These are phyloP conservation scores for Etheostoma spectabile DNA, from an alignment of 2,113 vertebrate species.

Conservation along the genomic window DNA sequence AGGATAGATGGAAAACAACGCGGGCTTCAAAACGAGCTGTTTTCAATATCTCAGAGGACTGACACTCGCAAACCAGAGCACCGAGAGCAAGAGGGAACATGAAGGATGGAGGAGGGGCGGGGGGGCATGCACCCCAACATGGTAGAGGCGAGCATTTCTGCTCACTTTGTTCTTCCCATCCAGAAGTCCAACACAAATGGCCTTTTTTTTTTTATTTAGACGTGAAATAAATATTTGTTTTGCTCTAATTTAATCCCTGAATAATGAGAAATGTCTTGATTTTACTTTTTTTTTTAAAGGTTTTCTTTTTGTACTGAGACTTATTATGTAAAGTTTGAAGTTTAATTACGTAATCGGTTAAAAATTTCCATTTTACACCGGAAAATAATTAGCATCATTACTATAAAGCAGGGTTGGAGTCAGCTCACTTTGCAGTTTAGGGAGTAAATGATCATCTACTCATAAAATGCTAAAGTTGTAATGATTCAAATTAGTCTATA, in stretches of 20 bases:
- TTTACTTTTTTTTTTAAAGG: too few species aligned
- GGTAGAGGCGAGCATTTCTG: conserved; percentile 4
- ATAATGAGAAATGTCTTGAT: conserved; percentile 3
- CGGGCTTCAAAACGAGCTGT: conserved; percentile 18
- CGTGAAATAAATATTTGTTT: conserved; percentile 3
- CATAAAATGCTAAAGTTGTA: conserved; percentile 33
- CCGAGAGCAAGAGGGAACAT: neutral
- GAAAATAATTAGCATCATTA: conserved; percentile 38
- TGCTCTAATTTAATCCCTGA: conserved; percentile 14
- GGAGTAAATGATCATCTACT: conserved; percentile 37
- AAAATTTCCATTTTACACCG: conserved; percentile 24
- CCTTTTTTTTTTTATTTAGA: conserved; percentile 24
- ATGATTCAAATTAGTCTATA: conserved; percentile 44
- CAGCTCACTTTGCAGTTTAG: conserved; percentile 12
- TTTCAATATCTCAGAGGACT: conserved; percentile 54
- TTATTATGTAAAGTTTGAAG: conserved; percentile 29
- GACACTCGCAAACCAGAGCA: conserved; percentile 20
- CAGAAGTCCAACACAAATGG: conserved; percentile 3
- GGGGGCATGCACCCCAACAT: neutral
- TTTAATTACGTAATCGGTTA: conserved; percentile 43
- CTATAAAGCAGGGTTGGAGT: conserved; percentile 11
- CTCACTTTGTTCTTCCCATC: conserved; percentile 41
- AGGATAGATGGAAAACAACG: conserved; percentile 46
- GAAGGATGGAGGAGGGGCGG: conserved; percentile 1
- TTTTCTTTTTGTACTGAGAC: neutral